Evolutionary conservation across 2,797 vertebrate species (phyloP), one percentile per base, ranked within the genome.

Genomic region (Gymnothorax reevesii): DNA sequence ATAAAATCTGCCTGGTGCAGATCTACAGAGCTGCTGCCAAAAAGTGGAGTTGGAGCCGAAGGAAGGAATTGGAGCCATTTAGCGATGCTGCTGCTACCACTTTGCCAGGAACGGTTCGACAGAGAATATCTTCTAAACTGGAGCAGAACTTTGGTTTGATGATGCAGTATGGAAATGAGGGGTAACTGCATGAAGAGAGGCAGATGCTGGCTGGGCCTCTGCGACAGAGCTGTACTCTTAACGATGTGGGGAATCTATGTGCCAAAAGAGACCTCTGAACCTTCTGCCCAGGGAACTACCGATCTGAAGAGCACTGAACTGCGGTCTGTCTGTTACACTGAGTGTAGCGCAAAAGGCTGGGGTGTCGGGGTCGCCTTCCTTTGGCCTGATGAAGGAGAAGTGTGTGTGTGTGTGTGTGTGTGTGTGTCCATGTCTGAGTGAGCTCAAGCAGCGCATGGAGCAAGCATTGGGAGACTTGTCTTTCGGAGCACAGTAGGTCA

Each of bases 281-380:
- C 62, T 17, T 20, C 17, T 2, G 12, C 42, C 33, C 75, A 52
- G n/a, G 49, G 27, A 84, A 90, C 89, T 92, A 90, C 90, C 91
- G 90, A 89, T 80, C 79, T 66, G 83, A 82, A 73, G 87, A 62
- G 77, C 88, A 89, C 89, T 84, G 85, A 87, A 69, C 54, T 25
- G 25, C 82, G 22, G 57, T 25, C 33, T 57, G 64, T 27, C 57
- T 33, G 49, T 20, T n/a, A 7, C 52, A 79, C 49, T 10, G 33
- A 15, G 49, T 6, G 49, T 20, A 20, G 77, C n/a, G 15, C 77
- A 55, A 54, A 82, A 57, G 49, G 52, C 77, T 55, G 77, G 6
- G 54, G 17, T 17, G 77, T 55, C 52, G 7, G 20, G 54, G 77
- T 49, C 2, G 7, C 55, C 77, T 49, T 54, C 75, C 75, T 79